phyloP scores from a whole-genome alignment of 2,113 vertebrate genomes.

The Rhabdornis inornatus region DNA sequence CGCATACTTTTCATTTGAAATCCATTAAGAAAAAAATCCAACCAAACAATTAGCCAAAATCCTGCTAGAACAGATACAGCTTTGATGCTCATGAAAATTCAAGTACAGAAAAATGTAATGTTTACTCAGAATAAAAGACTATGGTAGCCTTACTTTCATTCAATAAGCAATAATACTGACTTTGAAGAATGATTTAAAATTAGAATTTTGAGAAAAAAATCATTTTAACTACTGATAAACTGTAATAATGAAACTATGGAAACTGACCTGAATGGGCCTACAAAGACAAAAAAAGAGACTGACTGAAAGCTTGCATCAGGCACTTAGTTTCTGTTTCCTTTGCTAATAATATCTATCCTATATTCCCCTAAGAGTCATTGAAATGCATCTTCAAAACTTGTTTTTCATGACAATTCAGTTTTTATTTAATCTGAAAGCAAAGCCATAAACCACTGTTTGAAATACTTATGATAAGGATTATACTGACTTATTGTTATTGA shows the following conservation, averaged over 20 bases:
- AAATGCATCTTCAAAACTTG: background rate
- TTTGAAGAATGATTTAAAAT: background rate
- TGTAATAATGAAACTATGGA: background rate
- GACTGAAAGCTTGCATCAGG: background rate
- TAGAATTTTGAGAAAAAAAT: background rate
- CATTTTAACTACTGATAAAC: background rate
- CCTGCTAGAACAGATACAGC: background rate
- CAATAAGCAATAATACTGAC: background rate
- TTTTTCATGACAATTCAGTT: background rate
- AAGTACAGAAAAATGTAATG: background rate
- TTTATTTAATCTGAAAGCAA: background rate
- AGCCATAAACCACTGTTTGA: background rate
- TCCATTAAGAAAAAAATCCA: background rate
- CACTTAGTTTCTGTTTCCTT: background rate
- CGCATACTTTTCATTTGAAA: background rate
- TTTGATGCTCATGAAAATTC: background rate
- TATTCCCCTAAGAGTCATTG: background rate
- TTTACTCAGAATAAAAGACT: background rate
- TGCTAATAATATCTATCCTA: background rate
- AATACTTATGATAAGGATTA: background rate
- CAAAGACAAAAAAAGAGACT: background rate
- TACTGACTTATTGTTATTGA: background rate
- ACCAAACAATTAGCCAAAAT: background rate
- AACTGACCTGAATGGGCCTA: background rate
- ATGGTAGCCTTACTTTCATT: background rate